Evolutionary conservation across 2,888 invertebrate genomes (phyloP), one percentile per base, ranked within the genome.

Genomic region (Seira musarum): DNA sequence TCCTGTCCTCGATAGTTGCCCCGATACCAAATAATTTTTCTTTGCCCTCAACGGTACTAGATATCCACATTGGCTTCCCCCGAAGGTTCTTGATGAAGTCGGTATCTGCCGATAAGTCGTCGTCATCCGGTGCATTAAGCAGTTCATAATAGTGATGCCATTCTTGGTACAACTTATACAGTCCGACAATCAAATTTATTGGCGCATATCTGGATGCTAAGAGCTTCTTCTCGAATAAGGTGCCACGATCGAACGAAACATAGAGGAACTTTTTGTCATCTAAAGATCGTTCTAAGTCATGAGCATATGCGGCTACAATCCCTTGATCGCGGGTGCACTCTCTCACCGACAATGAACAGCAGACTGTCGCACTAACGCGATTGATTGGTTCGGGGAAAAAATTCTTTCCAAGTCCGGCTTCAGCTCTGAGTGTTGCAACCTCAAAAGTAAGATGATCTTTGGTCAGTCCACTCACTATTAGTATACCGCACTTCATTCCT

Each of bases 241-340:
- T 71, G 13, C 83, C 84, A 17, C 66, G 53, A 61, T 84, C 74
- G 21, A 53, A 73, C 0, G 84, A 84, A 8, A 84, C 53, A 60
- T 79, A 84, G 10, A 84, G 17, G 19, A 68, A 79, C 17, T 72
- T 79, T 3, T 67, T 22, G 0, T 70, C 63, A 0, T 60, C 64
- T 0, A 21, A n/a, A 2, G 13, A 5, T 17, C 70, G 13, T 15
- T 30, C 5, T 13, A 6, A 2, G 13, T 25, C 19, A 10, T 61
- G 60, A 15, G 77, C 70, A 21, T 77, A 77, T 0, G 77, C 77
- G 1, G 70, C 77, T 6, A 77, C 71, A 49, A 77, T 46, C 2
- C 65, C 30, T 8, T 22, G 57, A 46, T 53, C 61, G n/a, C n/a
- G n/a, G n/a, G n/a, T n/a, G n/a, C n/a, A n/a, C n/a, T n/a, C n/a